Conservation (phyloP, 2,113 vertebrate species). For the Callorhinus ursinus region DNA sequence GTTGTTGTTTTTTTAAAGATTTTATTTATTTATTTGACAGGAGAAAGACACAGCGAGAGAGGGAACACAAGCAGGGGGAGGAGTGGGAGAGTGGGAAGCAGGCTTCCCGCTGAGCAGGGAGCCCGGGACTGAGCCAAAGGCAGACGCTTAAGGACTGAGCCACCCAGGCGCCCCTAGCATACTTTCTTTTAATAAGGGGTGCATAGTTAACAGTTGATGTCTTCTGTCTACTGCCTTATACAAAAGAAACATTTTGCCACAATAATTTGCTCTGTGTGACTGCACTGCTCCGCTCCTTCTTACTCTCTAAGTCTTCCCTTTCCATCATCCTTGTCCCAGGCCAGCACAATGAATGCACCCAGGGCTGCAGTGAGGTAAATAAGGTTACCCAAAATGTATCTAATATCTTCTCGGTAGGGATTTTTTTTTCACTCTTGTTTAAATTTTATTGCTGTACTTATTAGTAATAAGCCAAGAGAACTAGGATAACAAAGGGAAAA, state of each 20-base stretch:
- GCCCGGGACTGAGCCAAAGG: too few species aligned
- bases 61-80: too few species aligned
- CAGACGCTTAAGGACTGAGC: too few species aligned
- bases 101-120: too few species aligned
- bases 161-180: background rate
- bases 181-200: background rate
- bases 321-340: background rate
- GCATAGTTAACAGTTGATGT: background rate
- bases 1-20: too few species aligned
- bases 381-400: background rate
- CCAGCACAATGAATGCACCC: background rate
- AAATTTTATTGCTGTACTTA: constrained; percentile 65
- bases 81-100: too few species aligned
- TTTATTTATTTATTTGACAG: too few species aligned
- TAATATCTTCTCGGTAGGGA: background rate
- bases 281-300: background rate
- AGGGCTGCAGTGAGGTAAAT: constrained; percentile 13
- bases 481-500: constrained; percentile 14
- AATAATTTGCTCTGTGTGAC: background rate
- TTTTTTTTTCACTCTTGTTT: constrained; percentile 27
- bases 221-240: background rate
- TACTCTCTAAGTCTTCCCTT: background rate
- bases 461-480: constrained; percentile 51
- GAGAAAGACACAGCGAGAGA: too few species aligned
- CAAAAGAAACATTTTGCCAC: background rate